Evolutionary conservation across 2,113 vertebrate genomes (phyloP).

Genomic region (Rafetus swinhoei): DNA sequence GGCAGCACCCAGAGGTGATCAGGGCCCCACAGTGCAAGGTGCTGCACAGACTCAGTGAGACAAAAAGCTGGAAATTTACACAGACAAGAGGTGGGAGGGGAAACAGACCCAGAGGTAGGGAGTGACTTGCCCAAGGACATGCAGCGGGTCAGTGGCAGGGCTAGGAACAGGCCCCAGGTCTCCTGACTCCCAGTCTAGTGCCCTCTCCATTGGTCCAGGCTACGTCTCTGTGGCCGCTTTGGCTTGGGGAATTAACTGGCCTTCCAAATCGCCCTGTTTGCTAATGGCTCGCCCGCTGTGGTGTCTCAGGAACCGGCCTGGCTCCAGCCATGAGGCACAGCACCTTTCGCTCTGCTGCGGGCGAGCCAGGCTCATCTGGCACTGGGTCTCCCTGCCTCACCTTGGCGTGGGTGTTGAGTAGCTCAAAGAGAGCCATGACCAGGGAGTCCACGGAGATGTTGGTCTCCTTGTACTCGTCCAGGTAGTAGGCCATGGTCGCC

Average conservation of each 20-base stretch:
- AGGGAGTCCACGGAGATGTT: slow-evolving; percentile 90
- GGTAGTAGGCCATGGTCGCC: slow-evolving; percentile 94
- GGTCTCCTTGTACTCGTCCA: slow-evolving; percentile 92
- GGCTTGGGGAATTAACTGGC: not conserved
- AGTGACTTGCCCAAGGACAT: not conserved
- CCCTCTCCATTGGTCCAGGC: not conserved
- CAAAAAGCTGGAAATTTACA: not conserved
- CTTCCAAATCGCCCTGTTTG: not conserved
- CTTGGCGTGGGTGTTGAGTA: slow-evolving; percentile 98
- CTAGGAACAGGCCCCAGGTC: not conserved
- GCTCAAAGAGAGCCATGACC: slow-evolving; percentile 92
- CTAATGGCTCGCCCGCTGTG: not conserved
- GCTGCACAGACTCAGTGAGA: not conserved
- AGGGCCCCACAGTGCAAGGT: not conserved
- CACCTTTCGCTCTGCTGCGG: fast-evolving
- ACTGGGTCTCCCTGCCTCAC: slow-evolving; percentile 67
- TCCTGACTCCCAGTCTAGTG: not conserved
- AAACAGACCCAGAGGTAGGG: not conserved
- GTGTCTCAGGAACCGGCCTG: not conserved
- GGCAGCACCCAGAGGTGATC: not conserved
- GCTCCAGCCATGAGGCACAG: too few species aligned
- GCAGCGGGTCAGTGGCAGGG: not conserved
- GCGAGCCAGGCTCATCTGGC: not conserved
- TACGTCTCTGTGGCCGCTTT: not conserved
- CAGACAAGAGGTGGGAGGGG: not conserved